Percentiles rank a stretch among this genome's conserved stretches.
phyloP scores from a whole-genome alignment of 2,888 invertebrate species.

The Trisateles emortualis region DNA sequence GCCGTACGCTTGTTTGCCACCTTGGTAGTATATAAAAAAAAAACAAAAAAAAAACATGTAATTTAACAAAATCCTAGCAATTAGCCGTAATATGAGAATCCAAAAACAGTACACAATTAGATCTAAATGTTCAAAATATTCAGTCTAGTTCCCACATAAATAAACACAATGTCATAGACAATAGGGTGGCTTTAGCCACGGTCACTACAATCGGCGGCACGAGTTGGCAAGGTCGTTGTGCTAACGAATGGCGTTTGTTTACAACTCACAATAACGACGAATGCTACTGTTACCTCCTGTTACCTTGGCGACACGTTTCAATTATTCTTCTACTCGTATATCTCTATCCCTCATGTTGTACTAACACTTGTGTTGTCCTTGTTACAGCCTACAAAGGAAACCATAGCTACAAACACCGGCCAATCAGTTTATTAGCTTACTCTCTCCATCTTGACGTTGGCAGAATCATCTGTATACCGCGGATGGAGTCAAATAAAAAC shows the following conservation, averaged over 20 bases:
- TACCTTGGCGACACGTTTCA: background rate
- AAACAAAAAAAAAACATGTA: conserved; percentile 1
- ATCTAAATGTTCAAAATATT: conserved; percentile 23
- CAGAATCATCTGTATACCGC: too few relatives aligned
- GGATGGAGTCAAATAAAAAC: too few relatives aligned
- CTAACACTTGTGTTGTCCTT: too few relatives aligned
- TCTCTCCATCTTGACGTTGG: too few relatives aligned
- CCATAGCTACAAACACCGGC: too few relatives aligned
- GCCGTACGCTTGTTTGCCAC: too few relatives aligned
- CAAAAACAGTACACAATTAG: conserved; percentile 22
- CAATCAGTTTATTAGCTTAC: too few relatives aligned
- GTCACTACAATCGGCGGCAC: conserved; percentile 18
- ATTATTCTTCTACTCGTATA: too few relatives aligned
- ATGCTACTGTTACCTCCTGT: conserved; percentile 15
- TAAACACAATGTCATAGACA: conserved; percentile 44
- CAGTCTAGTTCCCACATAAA: conserved; percentile 43
- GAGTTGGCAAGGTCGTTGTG: conserved; percentile 46
- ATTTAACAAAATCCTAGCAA: conserved; percentile 4
- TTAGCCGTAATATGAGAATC: conserved; percentile 17
- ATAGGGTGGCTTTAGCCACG: conserved; percentile 50
- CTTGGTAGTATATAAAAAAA: too few relatives aligned
- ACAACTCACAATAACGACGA: conserved; percentile 42
- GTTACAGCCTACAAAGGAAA: too few relatives aligned
- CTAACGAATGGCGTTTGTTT: conserved; percentile 38
- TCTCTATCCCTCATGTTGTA: too few relatives aligned